Evolutionary conservation across 2,113 vertebrate species (phyloP), one percentile per base, ranked within the genome.

Genomic region (Marcusenius ussheri): DNA sequence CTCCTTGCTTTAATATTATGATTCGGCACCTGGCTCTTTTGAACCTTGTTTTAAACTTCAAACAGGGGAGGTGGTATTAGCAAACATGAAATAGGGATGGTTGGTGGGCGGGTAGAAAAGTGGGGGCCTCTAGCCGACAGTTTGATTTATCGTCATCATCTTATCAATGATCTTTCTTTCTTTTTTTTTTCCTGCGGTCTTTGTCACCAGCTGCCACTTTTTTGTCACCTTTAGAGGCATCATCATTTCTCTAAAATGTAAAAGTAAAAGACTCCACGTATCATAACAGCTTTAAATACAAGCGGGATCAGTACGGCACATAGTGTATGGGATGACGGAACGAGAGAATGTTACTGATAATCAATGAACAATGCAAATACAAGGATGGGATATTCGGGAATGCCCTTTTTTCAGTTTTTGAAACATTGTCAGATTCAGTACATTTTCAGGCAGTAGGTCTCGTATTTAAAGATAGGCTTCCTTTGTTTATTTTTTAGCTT

Each of bases 21-120:
- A 97, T 97, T 97, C 97, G 96, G 97, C 97, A 97, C 97, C 97
- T 97, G 97, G 97, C 96, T 97, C 96, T 97, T 97, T 97, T 97
- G 97, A 97, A 97, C 97, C 97, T 97, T 97, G 95, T 96, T 97
- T 97, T 97, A 97, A 97, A 97, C 97, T 97, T 97, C 97, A 97
- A 97, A 97, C 95, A 95, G 94, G 92, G 90, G 91, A 92, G 49
- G 87, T 88, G 96, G 96, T 97, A 97, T 97, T 97, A 97, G 97
- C 96, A 97, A 97, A 97, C 97, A 97, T 97, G 96, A 97, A 97
- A 97, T 95, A 94, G 91, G 89, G 89, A 89, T 77, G 90, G 90
- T 89, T 58, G 87, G 87, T 88, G 47, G 85, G 85, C 47, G 95
- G 95, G 95, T 96, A 96, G 58, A 62, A 15, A 9, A 49, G 47